Conservation (phyloP, 2,797 vertebrate genomes). For the Gobionotothen gibberifrons region DNA sequence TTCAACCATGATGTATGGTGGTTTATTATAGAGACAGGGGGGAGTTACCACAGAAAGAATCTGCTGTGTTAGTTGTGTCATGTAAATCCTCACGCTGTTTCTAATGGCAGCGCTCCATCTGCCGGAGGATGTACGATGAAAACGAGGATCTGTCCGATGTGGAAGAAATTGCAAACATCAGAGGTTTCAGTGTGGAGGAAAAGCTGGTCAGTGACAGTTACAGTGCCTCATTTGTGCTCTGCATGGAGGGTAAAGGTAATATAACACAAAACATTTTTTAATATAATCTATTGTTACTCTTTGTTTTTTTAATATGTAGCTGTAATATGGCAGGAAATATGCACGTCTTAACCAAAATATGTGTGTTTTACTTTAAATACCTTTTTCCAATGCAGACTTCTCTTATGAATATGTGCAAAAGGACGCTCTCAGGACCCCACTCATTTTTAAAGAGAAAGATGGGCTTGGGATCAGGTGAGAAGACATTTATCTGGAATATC, state of each 20-base stretch:
- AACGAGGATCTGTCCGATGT: constrained; percentile 95
- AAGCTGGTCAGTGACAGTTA: constrained; percentile 91
- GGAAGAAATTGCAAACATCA: constrained; percentile 93
- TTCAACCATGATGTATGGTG: not conserved
- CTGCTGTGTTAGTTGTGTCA: constrained; percentile 13
- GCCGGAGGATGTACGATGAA: constrained; percentile 94
- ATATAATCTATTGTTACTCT: not conserved
- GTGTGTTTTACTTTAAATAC: not conserved
- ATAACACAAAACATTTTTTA: not conserved
- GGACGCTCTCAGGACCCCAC: constrained; percentile 92
- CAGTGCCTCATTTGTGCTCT: constrained; percentile 87
- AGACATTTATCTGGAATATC: not conserved
- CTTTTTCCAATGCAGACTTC: constrained; percentile 87
- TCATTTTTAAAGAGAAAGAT: constrained; percentile 93
- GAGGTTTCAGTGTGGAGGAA: constrained; percentile 95
- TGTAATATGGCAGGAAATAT: not conserved
- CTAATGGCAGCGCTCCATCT: constrained; percentile 89
- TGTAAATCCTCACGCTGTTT: constrained; percentile 41
- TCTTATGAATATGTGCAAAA: constrained; percentile 97
- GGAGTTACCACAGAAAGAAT: constrained; percentile 7
- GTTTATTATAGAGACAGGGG: not conserved
- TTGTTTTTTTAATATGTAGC: not conserved
- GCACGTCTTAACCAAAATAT: not conserved
- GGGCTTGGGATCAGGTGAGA: constrained; percentile 97
- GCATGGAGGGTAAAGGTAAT: constrained; percentile 95